These are phyloP conservation scores for Cephus rjabovi DNA, from an alignment of 2,888 invertebrate species.

Conservation along the genomic window DNA sequence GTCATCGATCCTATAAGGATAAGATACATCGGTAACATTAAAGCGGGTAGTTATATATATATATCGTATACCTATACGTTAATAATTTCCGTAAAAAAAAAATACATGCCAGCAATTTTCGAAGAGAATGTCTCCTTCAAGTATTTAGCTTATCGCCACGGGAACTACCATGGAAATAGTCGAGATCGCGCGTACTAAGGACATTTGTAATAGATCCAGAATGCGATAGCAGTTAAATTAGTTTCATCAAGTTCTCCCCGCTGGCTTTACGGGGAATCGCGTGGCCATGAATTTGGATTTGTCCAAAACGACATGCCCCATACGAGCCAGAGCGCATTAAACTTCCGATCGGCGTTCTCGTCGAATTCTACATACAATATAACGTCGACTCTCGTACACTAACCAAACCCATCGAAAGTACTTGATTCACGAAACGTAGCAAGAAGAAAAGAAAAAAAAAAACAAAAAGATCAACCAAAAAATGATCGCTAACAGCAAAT, in stretches of 20 bases:
- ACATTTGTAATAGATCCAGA: slow-evolving; percentile 50
- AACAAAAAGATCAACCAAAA: neutral
- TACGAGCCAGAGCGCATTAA: neutral
- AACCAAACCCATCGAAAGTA: neutral
- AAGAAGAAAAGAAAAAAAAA: neutral
- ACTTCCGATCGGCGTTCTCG: neutral
- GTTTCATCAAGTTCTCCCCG: slow-evolving; percentile 50
- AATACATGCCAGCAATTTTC: neutral
- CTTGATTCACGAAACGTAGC: neutral
- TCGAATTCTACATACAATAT: slow-evolving; percentile 14
- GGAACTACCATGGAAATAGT: neutral
- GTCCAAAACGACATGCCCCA: slow-evolving; percentile 40
- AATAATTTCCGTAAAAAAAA: neutral
- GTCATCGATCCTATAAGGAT: neutral
- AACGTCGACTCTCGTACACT: slow-evolving; percentile 27
- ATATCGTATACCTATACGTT: neutral
- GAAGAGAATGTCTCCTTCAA: neutral
- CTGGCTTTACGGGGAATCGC: slow-evolving; percentile 40
- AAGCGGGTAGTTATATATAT: neutral
- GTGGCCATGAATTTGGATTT: slow-evolving; percentile 46
- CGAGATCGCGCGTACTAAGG: slow-evolving; percentile 36
- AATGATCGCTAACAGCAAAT: neutral
- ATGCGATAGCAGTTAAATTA: slow-evolving; percentile 53
- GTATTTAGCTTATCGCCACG: neutral
- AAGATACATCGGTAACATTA: neutral